Evolutionary conservation across 2,113 vertebrate species (phyloP).

Genomic region (Ondatra zibethicus): DNA sequence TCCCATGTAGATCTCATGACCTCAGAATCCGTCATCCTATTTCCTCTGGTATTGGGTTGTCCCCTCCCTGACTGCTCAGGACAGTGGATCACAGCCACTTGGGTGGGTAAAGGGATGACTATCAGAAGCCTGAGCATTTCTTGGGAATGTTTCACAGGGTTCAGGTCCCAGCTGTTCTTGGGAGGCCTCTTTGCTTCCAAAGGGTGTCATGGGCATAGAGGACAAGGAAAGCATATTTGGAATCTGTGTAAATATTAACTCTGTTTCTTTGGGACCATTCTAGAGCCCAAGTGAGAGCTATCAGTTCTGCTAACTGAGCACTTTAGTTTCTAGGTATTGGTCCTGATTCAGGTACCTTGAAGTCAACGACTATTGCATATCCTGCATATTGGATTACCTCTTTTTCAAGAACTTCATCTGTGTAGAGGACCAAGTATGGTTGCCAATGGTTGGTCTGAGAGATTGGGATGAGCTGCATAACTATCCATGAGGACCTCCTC

Average conservation of each 20-base stretch:
- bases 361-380: not conserved
- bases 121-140: too few species aligned
- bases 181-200: not conserved
- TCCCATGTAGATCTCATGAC: not conserved
- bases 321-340: not conserved
- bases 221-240: too few species aligned
- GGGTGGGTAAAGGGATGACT: too few species aligned
- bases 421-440: not conserved
- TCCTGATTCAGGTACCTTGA: not conserved
- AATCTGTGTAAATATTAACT: not conserved
- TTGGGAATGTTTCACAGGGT: not conserved
- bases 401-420: not conserved
- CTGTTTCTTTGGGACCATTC: not conserved
- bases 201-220: too few species aligned
- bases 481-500: not conserved
- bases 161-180: too few species aligned
- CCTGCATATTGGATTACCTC: not conserved
- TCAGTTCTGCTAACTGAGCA: not conserved
- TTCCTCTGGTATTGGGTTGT: too few species aligned
- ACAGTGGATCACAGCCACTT: not conserved
- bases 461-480: not conserved
- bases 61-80: not conserved
- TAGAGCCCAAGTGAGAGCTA: not conserved
- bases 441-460: not conserved
- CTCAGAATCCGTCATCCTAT: too few species aligned